Evolutionary conservation across 1,140 invertebrate genomes (phyloP), one percentile per base, ranked within the genome.

Genomic region (Myzus persicae): DNA sequence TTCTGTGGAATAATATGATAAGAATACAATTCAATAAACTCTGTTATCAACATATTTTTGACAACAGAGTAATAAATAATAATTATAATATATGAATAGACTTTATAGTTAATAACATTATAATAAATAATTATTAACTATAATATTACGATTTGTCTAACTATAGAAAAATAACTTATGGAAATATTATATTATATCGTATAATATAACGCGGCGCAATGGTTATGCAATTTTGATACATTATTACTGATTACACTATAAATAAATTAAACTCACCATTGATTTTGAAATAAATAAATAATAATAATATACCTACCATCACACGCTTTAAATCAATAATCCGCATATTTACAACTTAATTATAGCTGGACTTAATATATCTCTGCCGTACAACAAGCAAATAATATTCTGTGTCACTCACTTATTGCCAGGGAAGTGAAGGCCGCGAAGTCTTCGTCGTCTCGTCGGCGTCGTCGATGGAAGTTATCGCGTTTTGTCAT

Each of bases 221-320:
- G 51, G 9, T 42, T 91, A 91, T 81, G 67, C 42, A 91, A 91
- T 91, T 81, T 67, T 81, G 59, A 26, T 91, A 91, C 90, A 81
- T 44, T 11, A n/a, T 67, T n/a, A 67, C n/a, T 67, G 31, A 18
- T 67, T n/a, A 2, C 4, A 67, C 4, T 4, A 18, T 76, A 20
- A 76, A 76, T 76, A 76, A 76, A 76, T 31, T 31, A 31, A 6
- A 76, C 31, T 3, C 14, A 0, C 31, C 59, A 76, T 76, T n/a
- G 59, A 76, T 76, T 76, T 76, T n/a, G 5, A n/a, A 76, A 76
- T n/a, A 76, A n/a, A n/a, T n/a, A n/a, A n/a, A 76, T 76, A 76
- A 76, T 76, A 67, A 54, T 54, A 54, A 31, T n/a, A 18, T 20
- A 67, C 31, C 31, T n/a, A 76, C 14, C 31, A 76, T 4, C 31